Conservation (phyloP, 2,113 vertebrate species). For the Scomber colias region DNA sequence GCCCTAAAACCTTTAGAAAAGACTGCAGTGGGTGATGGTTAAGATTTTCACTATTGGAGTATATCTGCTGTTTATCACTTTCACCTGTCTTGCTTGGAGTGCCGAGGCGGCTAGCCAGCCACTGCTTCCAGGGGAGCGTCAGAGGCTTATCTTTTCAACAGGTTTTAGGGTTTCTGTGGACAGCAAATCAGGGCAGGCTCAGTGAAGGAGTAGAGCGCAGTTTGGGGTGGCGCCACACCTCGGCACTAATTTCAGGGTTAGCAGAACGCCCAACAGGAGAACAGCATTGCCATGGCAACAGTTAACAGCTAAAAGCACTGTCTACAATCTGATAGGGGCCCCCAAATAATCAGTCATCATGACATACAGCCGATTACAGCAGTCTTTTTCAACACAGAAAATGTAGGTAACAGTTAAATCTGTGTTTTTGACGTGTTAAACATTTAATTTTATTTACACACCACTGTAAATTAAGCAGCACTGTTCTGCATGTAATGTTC, state of each 20-base stretch:
- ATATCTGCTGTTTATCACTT: slow-evolving; percentile 72
- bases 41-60: slow-evolving; percentile 57
- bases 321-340: slow-evolving; percentile 78
- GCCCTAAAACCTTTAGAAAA: slow-evolving; percentile 68
- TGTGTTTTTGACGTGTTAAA: slow-evolving; percentile 35
- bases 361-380: slow-evolving; percentile 65
- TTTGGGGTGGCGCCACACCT: slow-evolving; percentile 85
- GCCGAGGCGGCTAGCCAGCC: slow-evolving; percentile 30
- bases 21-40: slow-evolving; percentile 60
- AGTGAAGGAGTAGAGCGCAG: slow-evolving; percentile 68
- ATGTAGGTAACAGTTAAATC: slow-evolving; percentile 45
- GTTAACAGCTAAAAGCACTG: slow-evolving; percentile 79
- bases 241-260: slow-evolving; percentile 87
- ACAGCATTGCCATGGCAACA: slow-evolving; percentile 82
- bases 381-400: slow-evolving; percentile 47
- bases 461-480: background rate
- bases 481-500: slow-evolving; percentile 7
- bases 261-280: slow-evolving; percentile 82
- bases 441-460: slow-evolving; percentile 33
- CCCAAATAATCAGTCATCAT: slow-evolving; percentile 71
- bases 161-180: slow-evolving; percentile 61
- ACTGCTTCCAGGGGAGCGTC: slow-evolving; percentile 50
- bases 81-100: slow-evolving; percentile 58
- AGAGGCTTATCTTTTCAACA: slow-evolving; percentile 77
- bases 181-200: slow-evolving; percentile 70